Percentiles rank a stretch among this genome's conserved stretches.
Conservation (phyloP, 1,140 invertebrate species). For the Euwallacea fornicatus region DNA sequence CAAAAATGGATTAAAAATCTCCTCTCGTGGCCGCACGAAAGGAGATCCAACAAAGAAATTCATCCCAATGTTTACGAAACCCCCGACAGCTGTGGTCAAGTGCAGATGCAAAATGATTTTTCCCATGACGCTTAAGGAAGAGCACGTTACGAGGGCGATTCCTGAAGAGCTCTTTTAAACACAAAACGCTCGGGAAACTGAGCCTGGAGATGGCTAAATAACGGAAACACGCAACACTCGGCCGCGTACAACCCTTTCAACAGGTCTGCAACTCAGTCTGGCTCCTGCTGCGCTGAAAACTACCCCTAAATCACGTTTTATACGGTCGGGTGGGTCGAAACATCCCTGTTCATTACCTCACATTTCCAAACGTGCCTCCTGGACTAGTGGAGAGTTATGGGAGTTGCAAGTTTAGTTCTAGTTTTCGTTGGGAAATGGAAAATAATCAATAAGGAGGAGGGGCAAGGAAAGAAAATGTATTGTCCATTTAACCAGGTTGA, state of each 20-base stretch:
- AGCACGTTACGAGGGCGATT: not conserved
- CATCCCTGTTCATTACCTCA: slow-evolving; percentile 13
- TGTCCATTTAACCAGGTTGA: too few species aligned
- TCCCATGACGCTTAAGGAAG: slow-evolving; percentile 10
- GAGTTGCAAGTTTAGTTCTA: not conserved
- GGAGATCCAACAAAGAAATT: slow-evolving; percentile 6
- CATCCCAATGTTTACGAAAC: slow-evolving; percentile 3
- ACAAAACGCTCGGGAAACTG: not conserved
- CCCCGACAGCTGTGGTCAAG: slow-evolving; percentile 17
- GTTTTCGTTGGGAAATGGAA: too few species aligned
- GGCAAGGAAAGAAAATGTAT: too few species aligned
- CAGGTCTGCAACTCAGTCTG: slow-evolving; percentile 7
- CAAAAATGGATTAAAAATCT: slow-evolving; percentile 1
- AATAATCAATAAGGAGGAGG: too few species aligned
- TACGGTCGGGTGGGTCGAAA: slow-evolving; percentile 17
- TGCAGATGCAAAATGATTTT: slow-evolving; percentile 10
- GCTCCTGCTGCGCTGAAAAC: slow-evolving; percentile 7
- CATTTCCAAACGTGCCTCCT: slow-evolving; percentile 6
- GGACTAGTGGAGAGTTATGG: slow-evolving; percentile 3
- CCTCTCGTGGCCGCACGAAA: not conserved
- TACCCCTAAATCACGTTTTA: slow-evolving; percentile 25
- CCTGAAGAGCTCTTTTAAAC: not conserved
- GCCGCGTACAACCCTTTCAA: slow-evolving; percentile 20
- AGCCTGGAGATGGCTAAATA: not conserved
- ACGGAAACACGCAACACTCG: slow-evolving; percentile 9